Conservation (phyloP, 2,797 vertebrate genomes). For the Tapera naevia region DNA sequence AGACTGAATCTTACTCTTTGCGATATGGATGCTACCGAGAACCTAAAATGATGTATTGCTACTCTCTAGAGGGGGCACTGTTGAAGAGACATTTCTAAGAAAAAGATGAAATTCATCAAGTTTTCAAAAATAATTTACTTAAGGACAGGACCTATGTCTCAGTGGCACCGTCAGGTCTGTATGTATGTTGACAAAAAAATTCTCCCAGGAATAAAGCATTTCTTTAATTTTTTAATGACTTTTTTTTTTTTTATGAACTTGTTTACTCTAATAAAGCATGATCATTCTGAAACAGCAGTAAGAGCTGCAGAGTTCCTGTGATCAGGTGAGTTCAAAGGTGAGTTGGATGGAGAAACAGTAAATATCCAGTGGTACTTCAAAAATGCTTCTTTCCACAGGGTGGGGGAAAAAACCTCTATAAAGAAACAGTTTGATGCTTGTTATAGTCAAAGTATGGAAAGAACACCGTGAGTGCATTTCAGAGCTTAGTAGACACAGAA, state of each 20-base stretch:
- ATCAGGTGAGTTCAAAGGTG: not conserved
- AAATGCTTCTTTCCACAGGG: not conserved
- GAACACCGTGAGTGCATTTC: not conserved
- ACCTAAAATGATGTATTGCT: not conserved
- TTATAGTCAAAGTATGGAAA: not conserved
- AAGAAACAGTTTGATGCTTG: not conserved
- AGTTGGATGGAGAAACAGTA: not conserved
- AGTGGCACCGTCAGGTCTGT: not conserved
- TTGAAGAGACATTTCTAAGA: not conserved
- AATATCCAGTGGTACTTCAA: not conserved
- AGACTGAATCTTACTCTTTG: not conserved
- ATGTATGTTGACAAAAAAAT: not conserved
- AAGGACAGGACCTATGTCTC: not conserved
- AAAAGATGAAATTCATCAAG: not conserved
- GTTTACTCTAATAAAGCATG: not conserved
- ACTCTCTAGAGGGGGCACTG: rapidly evolving
- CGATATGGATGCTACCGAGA: not conserved
- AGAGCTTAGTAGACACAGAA: not conserved
- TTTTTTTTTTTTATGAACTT: not conserved
- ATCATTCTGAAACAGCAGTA: not conserved
- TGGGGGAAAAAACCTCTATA: not conserved
- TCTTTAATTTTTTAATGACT: too few species aligned
- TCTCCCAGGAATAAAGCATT: not conserved
- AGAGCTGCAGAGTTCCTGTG: not conserved
- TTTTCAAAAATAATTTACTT: not conserved